Evolutionary conservation across 2,113 vertebrate genomes (phyloP), one percentile per base, ranked within the genome.

Genomic region (Ochotona princeps): DNA sequence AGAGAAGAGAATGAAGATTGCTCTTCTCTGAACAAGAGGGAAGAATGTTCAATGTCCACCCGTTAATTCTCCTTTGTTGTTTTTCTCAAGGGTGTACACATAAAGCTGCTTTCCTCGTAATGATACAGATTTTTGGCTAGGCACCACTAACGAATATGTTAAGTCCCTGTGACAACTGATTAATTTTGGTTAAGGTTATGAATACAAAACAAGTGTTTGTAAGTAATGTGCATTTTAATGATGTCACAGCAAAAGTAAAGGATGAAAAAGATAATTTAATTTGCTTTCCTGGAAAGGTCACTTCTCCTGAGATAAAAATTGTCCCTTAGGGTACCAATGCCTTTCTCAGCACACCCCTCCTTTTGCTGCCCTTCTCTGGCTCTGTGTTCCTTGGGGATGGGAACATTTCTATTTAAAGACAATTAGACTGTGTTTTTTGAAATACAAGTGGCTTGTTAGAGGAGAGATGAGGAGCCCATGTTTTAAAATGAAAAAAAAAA

Each of bases 181-280:
- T 98, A 98, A 98, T 97, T 98, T 98, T 97, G 89, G 89, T 97
- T 97, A 98, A 98, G 98, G 98, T 98, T 98, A 97, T 97, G 97
- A 98, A 98, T 98, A 97, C 98, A 98, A 98, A 98, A 97, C 96
- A 98, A 98, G 90, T 96, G 63, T 83, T 97, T 87, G 86, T 97
- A 96, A 97, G 92, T 93, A 98, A 97, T 38, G 74, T 98, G 97
- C 98, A 98, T 98, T 98, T 98, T 98, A 98, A 98, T 97, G 97
- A 98, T 98, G 97, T 98, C 97, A 98, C 90, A 98, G 95, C 92
- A 96, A 95, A 97, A 98, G 96, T 96, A 98, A 98, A 98, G 97
- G 97, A 98, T 98, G 97, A 98, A 96, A 97, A 98, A 98, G 97
- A 98, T 98, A 98, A 98, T 98, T 98, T 97, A 98, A 98, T 98